These are phyloP conservation scores for Acanthurus tractus DNA, from an alignment of 2,797 vertebrate genomes.

Conservation along the genomic window DNA sequence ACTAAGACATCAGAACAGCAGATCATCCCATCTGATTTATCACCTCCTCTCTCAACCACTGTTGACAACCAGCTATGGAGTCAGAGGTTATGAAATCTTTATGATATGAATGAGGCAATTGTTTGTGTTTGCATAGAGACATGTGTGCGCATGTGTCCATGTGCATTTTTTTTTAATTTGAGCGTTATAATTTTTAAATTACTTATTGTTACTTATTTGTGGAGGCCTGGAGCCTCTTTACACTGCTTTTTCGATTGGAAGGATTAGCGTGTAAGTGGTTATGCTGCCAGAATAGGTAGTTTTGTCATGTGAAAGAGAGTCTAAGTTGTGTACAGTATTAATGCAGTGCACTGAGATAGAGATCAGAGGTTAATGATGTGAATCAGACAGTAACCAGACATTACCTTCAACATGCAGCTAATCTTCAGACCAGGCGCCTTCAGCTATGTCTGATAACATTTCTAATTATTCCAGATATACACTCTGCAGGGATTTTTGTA, in stretches of 20 bases:
- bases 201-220: constrained; percentile 10
- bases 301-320: constrained; percentile 27
- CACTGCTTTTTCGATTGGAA: constrained; percentile 24
- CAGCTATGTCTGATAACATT: constrained; percentile 74
- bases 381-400: constrained; percentile 84
- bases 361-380: constrained; percentile 85
- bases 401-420: constrained; percentile 68
- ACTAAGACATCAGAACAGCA: constrained; percentile 35
- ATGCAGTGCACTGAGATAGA: constrained; percentile 63
- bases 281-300: constrained; percentile 38
- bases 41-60: constrained; percentile 31
- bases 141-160: constrained; percentile 29
- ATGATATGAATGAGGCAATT: constrained; percentile 58
- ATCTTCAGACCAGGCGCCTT: constrained; percentile 80
- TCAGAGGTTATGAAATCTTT: constrained; percentile 57
- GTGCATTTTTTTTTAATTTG: constrained; percentile 35
- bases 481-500: constrained; percentile 66
- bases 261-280: constrained; percentile 34
- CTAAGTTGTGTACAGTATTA: constrained; percentile 64
- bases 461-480: constrained; percentile 76
- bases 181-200: constrained; percentile 28
- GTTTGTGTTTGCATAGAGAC: constrained; percentile 40
- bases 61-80: constrained; percentile 32
- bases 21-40: constrained; percentile 56
- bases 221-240: constrained; percentile 23